Evolutionary conservation across 1,140 invertebrate genomes (phyloP).

Genomic region (Drosophila ohnishii): DNA sequence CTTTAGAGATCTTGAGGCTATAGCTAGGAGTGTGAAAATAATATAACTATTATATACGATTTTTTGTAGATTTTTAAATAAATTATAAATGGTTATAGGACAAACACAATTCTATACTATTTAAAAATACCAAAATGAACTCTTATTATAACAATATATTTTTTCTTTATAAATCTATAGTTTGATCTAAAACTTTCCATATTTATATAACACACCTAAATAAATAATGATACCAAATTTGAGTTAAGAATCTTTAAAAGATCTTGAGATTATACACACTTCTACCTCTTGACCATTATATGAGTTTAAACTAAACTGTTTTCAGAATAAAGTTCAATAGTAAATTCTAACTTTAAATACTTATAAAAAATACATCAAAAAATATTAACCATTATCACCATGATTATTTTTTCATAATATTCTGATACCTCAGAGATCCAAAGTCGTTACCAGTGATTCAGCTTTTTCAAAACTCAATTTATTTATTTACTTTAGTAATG

Average conservation of each 20-base stretch:
- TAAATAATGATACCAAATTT: background rate
- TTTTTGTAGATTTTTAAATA: no score
- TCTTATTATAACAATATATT: no score
- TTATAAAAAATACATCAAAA: no score
- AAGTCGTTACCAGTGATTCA: slow-evolving; percentile 6
- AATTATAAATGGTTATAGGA: no score
- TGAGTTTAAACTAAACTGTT: no score
- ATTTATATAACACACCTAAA: background rate
- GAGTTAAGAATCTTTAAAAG: background rate
- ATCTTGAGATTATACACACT: no score
- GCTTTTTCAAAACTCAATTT: slow-evolving; percentile 1
- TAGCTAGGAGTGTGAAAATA: background rate
- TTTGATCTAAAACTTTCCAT: background rate
- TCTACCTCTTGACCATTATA: no score
- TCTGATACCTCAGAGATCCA: background rate
- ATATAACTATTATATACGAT: no score
- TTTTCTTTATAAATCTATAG: background rate
- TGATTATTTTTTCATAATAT: background rate
- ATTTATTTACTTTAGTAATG: slow-evolving; percentile 17
- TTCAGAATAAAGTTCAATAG: no score
- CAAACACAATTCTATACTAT: no score
- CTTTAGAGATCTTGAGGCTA: slow-evolving; percentile 21
- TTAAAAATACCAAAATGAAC: no score
- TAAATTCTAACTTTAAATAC: no score
- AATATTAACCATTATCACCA: background rate